Base-by-base conservation (phyloP, 2,797 vertebrate species). In the Lutjanus argentimaculatus region DNA sequence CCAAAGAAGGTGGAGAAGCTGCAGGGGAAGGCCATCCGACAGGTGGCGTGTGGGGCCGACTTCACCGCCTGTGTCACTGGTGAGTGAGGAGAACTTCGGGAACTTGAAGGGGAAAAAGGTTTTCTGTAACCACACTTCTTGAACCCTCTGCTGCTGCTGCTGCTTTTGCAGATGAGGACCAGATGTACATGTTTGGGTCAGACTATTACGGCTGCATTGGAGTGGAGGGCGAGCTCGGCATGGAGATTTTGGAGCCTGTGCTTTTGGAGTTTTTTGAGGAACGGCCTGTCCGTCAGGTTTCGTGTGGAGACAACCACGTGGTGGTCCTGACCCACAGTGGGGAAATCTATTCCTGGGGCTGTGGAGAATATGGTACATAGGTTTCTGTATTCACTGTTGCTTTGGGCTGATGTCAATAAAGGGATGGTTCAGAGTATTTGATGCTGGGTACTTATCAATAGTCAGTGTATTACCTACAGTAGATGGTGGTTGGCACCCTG, bases 181-280 rank as follows among this genome's bases (percentile, higher is more conserved):
- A 99, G 92, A 95, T 98, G 88, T 99, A 99, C 94, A 97, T 97
- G 93, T 99, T 99, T 75, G 99, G 99, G 68, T 99, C 99, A 0
- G 98, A 99, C 91, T 99, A 99, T 84, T 99, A 99, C 0, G 99
- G 99, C 88, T 99, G 98, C 91, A 96, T 99, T n/a, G 99, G 99
- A 0, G 84, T 99, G 68, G 97, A 97, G 90, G 96, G 96, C 46
- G 91, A 93, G 62, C 85, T 94, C 21, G 97, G 97, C 36, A 87
- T 90, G 30, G 97, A 99, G 92, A 95, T 99, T 55, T 90, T 99
- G 74, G 97, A 98, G 80, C 98, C 99, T 0, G 92, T 97, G 85
- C 96, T 97, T 73, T 92, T 99, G 92, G 95, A 96, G 86, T 98
- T 98, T 92, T 99, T 99, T 74, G 95, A 96, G 76, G 97, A 95